These are phyloP conservation scores for Sebastes aleutianus DNA, from an alignment of 2,797 vertebrate species.

Conservation along the genomic window DNA sequence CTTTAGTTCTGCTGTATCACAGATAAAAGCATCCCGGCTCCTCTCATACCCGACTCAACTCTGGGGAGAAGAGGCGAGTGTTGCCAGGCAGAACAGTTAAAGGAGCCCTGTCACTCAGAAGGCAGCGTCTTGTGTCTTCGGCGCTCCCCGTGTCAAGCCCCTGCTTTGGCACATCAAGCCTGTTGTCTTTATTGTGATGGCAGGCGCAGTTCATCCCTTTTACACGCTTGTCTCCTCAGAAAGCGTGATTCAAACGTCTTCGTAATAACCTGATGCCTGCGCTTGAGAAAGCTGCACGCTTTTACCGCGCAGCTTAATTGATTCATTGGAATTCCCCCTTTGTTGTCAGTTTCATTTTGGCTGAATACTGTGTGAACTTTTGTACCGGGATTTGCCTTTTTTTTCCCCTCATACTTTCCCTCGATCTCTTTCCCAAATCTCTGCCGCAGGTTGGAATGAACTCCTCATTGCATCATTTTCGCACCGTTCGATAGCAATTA, in stretches of 20 bases:
- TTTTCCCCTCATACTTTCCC: conserved; percentile 21
- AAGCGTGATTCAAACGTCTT: conserved; percentile 66
- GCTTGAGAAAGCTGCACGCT: conserved; percentile 59
- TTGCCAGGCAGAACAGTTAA: conserved; percentile 85
- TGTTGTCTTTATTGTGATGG: conserved; percentile 70
- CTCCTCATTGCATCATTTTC: conserved; percentile 98
- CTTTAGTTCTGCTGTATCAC: conserved; percentile 83
- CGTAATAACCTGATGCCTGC: conserved; percentile 65
- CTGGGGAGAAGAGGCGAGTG: conserved; percentile 72
- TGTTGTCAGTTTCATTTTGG: conserved; percentile 71
- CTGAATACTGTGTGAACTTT: conserved; percentile 69
- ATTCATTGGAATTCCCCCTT: conserved; percentile 67
- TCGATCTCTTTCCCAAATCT: conserved; percentile 23
- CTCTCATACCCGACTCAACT: conserved; percentile 68
- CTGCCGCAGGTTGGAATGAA: conserved; percentile 93
- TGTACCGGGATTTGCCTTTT: conserved; percentile 45
- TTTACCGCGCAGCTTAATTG: conserved; percentile 60
- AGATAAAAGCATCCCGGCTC: conserved; percentile 79
- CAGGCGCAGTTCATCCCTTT: conserved; percentile 77
- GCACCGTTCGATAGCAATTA: conserved; percentile 95
- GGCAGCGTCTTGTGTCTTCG: conserved; percentile 49
- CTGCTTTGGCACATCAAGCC: conserved; percentile 70
- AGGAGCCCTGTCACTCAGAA: conserved; percentile 78
- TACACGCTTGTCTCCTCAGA: conserved; percentile 76
- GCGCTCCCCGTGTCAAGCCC: conserved; percentile 55